A percentile compares a stretch with the other conserved stretches of the same genome.
phyloP scores from a whole-genome alignment of 2,888 invertebrate species.

The Macrosoma leucophasiata region DNA sequence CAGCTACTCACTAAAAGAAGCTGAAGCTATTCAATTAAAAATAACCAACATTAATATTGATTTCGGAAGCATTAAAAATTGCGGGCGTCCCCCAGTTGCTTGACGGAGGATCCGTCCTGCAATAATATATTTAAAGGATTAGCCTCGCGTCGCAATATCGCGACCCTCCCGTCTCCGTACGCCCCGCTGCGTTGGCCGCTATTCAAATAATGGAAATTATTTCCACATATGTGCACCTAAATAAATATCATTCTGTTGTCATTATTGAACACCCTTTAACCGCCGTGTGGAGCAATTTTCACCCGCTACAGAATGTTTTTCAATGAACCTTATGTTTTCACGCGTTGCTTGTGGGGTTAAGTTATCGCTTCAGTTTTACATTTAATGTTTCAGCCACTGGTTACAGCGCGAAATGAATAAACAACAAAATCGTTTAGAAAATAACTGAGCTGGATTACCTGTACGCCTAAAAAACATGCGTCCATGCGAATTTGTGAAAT shows the following conservation, averaged over 20 bases:
- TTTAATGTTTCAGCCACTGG: too few relatives aligned
- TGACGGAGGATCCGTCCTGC: conserved; percentile 57
- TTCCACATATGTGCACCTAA: conserved; percentile 75
- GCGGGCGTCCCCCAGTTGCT: conserved; percentile 44
- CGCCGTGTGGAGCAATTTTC: conserved; percentile 59
- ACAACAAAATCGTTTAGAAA: conserved; percentile 13
- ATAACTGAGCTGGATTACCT: conserved; percentile 17
- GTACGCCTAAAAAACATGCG: conserved; percentile 35
- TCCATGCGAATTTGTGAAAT: conserved; percentile 65
- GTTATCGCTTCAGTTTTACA: too few relatives aligned
- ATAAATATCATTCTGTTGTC: conserved; percentile 69
- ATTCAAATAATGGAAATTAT: conserved; percentile 74
- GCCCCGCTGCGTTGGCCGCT: conserved; percentile 46
- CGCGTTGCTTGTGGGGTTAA: too few relatives aligned
- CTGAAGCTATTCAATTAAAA: conserved; percentile 29
- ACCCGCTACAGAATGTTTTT: too few relatives aligned
- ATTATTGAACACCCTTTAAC: conserved; percentile 60
- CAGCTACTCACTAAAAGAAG: conserved; percentile 14
- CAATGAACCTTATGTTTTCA: too few relatives aligned
- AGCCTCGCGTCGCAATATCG: conserved; percentile 69
- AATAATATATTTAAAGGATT: conserved; percentile 77
- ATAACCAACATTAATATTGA: conserved; percentile 61
- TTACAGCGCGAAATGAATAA: too few relatives aligned
- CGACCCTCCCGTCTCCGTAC: conserved; percentile 50
- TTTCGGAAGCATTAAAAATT: conserved; percentile 62